Evolutionary conservation across 2,113 vertebrate genomes (phyloP), one percentile per base, ranked within the genome.

Genomic region (Megatriorchis doriae): DNA sequence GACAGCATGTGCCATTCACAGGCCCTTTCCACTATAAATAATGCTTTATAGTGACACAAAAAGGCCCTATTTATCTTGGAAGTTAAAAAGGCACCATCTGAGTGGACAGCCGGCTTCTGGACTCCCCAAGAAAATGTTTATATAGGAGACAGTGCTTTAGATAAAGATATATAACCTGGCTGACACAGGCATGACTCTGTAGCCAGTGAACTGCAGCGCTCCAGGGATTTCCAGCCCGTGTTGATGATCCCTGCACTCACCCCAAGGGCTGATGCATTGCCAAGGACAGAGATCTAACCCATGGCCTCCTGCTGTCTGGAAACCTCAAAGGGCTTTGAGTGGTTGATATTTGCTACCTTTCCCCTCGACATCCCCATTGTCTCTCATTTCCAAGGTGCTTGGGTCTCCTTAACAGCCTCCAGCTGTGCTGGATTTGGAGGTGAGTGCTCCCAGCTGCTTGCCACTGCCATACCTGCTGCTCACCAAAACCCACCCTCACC

Each of bases 11-110:
- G 38, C 56, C 83, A 68, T 53, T 94, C 88, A 88, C 83, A 72
- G 93, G 68, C 74, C 93, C 38, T 86, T 81, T 91, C 38, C 61
- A 25, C 55, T 79, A 58, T 95, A 95, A 96, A 94, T 95, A 97
- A 96, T 80, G 66, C 68, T 91, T 80, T 53, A 81, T 9, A 71
- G 27, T 88, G 91, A 92, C 94, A 96, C 82, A 58, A 68, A 95
- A 96, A 96, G 89, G 61, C 71, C 83, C 70, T 90, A 59, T 91
- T 95, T 92, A 93, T 86, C 94, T 81, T 50, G 4, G 34, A 55
- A 96, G 89, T 74, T 95, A 67, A 94, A 96, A 95, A 96, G 59
- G 63, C 50, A 80, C 42, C 32, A 73, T 88, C 77, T 43, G 27
- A 91, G 84, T 83, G 87, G 91, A 83, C 81, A 96, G 63, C 4